Evolutionary conservation across 2,888 invertebrate genomes (phyloP).

Genomic region (Dromius quadrimaculatus): DNA sequence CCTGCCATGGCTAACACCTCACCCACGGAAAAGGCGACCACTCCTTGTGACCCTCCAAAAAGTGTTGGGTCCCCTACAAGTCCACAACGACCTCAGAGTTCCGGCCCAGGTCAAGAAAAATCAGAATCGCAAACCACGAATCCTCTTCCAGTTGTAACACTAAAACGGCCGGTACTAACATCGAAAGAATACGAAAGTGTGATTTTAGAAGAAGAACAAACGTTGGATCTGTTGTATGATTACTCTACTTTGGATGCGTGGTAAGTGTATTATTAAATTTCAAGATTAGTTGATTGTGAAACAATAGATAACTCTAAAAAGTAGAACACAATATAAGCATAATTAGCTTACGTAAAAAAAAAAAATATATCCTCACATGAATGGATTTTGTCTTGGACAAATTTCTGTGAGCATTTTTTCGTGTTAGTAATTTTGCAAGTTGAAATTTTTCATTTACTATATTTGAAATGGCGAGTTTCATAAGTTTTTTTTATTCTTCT

Average conservation of each 20-base stretch:
- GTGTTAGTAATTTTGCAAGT: too few relatives aligned
- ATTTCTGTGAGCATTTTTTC: too few relatives aligned
- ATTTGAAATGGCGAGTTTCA: too few relatives aligned
- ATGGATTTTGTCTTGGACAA: too few relatives aligned
- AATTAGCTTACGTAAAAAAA: too few relatives aligned
- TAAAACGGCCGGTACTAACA: slow-evolving; percentile 83
- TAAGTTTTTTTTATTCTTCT: too few relatives aligned
- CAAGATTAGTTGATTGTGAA: too few relatives aligned
- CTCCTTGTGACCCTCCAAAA: slow-evolving; percentile 35
- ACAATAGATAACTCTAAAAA: too few relatives aligned
- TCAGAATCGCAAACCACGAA: slow-evolving; percentile 55
- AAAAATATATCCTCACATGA: too few relatives aligned
- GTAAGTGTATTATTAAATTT: too few relatives aligned
- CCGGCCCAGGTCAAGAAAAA: background rate
- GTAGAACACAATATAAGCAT: too few relatives aligned
- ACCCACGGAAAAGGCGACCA: slow-evolving; percentile 61
- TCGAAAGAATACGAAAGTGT: slow-evolving; percentile 84
- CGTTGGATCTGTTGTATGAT: slow-evolving; percentile 87
- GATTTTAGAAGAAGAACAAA: slow-evolving; percentile 83
- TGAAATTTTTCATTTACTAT: too few relatives aligned
- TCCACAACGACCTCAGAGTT: slow-evolving; percentile 30
- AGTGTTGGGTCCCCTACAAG: slow-evolving; percentile 24
- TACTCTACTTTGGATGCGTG: slow-evolving; percentile 87
- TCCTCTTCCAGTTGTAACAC: slow-evolving; percentile 56
- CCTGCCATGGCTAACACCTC: slow-evolving; percentile 69